A percentile compares a stretch with the other conserved stretches of the same genome.
These are phyloP conservation scores for Noctua comes DNA, from an alignment of 2,888 invertebrate species.

Conservation along the genomic window DNA sequence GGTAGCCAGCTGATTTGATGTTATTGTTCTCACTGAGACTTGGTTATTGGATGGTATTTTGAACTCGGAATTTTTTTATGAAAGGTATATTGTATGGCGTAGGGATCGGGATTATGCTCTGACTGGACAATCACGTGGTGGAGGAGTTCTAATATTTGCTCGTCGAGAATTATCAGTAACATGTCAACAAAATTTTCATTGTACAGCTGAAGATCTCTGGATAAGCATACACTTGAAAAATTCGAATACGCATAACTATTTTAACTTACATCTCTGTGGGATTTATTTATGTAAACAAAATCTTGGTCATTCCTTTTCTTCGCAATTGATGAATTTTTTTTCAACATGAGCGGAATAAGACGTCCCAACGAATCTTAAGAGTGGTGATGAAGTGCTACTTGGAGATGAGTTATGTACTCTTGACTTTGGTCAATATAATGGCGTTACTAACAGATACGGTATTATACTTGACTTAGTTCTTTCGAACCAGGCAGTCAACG, in stretches of 20 bases:
- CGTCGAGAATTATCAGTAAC: conserved; percentile 22
- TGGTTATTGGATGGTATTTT: conserved; percentile 33
- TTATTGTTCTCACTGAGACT: conserved; percentile 38
- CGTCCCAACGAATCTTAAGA: too few relatives aligned
- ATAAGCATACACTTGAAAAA: conserved; percentile 4
- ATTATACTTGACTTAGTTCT: conserved; percentile 28
- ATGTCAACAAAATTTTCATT: conserved; percentile 3
- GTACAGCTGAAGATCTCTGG: conserved; percentile 42
- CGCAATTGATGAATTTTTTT: too few relatives aligned
- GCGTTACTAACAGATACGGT: neutral
- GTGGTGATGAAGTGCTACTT: too few relatives aligned
- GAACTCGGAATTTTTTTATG: conserved; percentile 33
- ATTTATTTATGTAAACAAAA: too few relatives aligned
- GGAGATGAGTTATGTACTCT: too few relatives aligned
- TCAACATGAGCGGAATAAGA: too few relatives aligned
- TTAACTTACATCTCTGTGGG: conserved; percentile 15
- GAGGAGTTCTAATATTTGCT: conserved; percentile 36
- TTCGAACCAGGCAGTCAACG: conserved; percentile 4
- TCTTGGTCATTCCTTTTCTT: too few relatives aligned
- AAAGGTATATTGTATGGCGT: conserved; percentile 36
- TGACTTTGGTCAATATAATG: too few relatives aligned
- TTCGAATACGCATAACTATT: neutral
- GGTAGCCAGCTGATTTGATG: conserved; percentile 4
- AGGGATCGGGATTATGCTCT: conserved; percentile 29
- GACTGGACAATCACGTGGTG: conserved; percentile 7